Evolutionary conservation across 2,888 invertebrate species (phyloP), one percentile per base, ranked within the genome.

Genomic region (Dolichomitus sp.): DNA sequence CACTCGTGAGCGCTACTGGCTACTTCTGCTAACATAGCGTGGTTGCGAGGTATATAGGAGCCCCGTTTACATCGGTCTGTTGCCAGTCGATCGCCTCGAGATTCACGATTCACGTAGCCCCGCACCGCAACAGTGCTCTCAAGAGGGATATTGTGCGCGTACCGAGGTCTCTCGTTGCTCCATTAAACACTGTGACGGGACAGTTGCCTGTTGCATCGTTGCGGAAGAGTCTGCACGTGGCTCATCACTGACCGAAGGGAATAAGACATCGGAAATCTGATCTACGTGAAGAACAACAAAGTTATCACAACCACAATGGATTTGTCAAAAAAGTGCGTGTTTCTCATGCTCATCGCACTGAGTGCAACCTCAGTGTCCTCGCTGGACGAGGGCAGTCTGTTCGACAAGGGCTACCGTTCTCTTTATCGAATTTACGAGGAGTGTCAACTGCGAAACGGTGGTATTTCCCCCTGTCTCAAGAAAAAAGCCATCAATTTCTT

Each of bases 401-500:
- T 93, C 42, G 93, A 93, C 37, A 89, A 86, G 27, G 96, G 97
- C 78, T 94, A 97, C 88, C 95, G 96, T 81, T 95, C 96, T 61
- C 93, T 96, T 5, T 94, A 96, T 89, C 96, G 96, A 89, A 95
- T 97, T 84, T 97, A 97, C 92, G 97, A 97, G 87, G 97, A 97
- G 88, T 97, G 97, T 90, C 95, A 95, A 83, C 95, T 95, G 84
- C 94, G 96, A 0, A 96, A 96, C 81, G 94, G 94, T 80, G 97
- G 96, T 65, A 94, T 97, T 72, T 94, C 96, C 72, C 96, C 96
- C 30, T 97, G 97, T 91, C 94, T 97, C 69, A 97, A 97, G 94
- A 97, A 97, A 93, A 97, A 97, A 91, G 97, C 97, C 0, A 96
- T 97, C 78, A 94, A 97, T 1, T 97, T 97, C 92, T 96, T 97